Evolutionary conservation across 2,888 invertebrate species (phyloP).

Genomic region (Mesoligia furuncula): DNA sequence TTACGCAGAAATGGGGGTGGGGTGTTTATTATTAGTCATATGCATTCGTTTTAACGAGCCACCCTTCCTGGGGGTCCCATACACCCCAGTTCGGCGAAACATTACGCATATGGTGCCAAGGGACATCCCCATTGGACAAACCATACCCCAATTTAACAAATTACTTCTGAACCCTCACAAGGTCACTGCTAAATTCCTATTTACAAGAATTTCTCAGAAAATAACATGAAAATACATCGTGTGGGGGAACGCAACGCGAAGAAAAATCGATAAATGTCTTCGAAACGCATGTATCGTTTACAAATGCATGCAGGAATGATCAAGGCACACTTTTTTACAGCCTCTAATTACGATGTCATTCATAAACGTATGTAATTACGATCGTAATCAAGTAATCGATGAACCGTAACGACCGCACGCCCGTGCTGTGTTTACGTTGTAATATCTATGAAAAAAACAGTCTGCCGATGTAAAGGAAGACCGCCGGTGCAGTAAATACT

Average conservation of each 20-base stretch:
- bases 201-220: slow-evolving; percentile 50
- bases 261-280: slow-evolving; percentile 67
- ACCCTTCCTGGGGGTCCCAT: slow-evolving; percentile 73
- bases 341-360: slow-evolving; percentile 80
- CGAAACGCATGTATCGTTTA: slow-evolving; percentile 54
- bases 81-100: slow-evolving; percentile 79
- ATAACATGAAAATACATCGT: slow-evolving; percentile 63
- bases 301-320: slow-evolving; percentile 52
- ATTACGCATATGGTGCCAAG: slow-evolving; percentile 62
- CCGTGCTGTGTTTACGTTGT: slow-evolving; percentile 84
- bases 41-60: slow-evolving; percentile 59
- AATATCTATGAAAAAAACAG: slow-evolving; percentile 74
- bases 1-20: slow-evolving; percentile 49
- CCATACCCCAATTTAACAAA: slow-evolving; percentile 72
- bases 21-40: slow-evolving; percentile 67
- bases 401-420: slow-evolving; percentile 77
- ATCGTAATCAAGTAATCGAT: slow-evolving; percentile 85
- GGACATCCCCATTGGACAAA: slow-evolving; percentile 63
- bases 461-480: slow-evolving; percentile 75
- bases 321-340: slow-evolving; percentile 67
- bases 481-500: slow-evolving; percentile 78
- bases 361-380: slow-evolving; percentile 84
- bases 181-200: slow-evolving; percentile 67
- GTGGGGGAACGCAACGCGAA: slow-evolving; percentile 61
- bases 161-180: slow-evolving; percentile 67